Evolutionary conservation across 2,113 vertebrate species (phyloP), one percentile per base, ranked within the genome.

Genomic region (Murina feae): DNA sequence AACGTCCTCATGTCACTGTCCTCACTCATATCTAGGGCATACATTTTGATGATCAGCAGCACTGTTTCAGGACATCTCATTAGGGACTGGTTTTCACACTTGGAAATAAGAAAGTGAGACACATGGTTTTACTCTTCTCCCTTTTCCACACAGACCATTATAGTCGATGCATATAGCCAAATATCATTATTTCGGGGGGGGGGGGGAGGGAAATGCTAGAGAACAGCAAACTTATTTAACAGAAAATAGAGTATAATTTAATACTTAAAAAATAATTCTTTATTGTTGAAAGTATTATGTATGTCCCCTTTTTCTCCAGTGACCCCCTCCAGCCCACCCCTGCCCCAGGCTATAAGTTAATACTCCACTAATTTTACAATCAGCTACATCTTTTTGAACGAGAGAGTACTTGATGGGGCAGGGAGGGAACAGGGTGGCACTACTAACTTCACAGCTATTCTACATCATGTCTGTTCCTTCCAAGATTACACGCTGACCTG

Each of bases 61-160:
- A 90, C 23, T 55, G n/a, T 78, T 37, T 84, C 79, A 72, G 66
- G 82, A 66, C 53, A 93, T 82, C 92, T 96, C 90, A 83, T 89
- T 75, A 96, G 42, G 93, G 39, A 49, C 28, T 51, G 35, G 65
- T 75, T 92, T 93, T 89, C 58, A 92, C 37, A 89, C 17, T 7
- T 18, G 28, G 35, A 94, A 94, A 90, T 69, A 63, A 88, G 42
- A 92, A 97, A 88, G 95, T 37, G 25, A 76, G 37, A 89, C 35
- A 66, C 18, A 75, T 0, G 80, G 53, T 53, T 80, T 93, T 58
- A 81, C 23, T 87, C 12, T 60, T 17, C 5, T 55, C 20, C 32
- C 49, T 65, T 39, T 44, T 39, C 49, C 44, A 72, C 20, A 51
- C 39, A 95, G 81, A 90, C 58, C 5, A n/a, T 58, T 92, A 58